A percentile compares a stretch with the other conserved stretches of the same genome.
These are phyloP conservation scores for Physella acuta DNA, from an alignment of 1,140 invertebrate species.

Conservation along the genomic window DNA sequence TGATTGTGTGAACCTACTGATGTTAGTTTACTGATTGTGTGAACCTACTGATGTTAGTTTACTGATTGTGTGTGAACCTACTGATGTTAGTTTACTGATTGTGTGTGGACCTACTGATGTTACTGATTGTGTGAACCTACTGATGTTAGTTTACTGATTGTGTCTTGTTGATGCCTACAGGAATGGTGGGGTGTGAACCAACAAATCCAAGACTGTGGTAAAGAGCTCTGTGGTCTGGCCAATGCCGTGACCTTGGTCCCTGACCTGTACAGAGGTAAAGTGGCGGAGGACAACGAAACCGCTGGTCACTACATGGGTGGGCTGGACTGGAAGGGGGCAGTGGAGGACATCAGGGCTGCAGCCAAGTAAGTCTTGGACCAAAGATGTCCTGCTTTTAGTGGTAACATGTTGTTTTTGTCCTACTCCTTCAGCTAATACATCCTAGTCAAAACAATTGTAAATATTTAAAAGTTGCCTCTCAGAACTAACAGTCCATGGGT, in stretches of 20 bases:
- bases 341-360: constrained; percentile 49
- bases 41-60: not conserved
- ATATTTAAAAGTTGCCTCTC: no score
- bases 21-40: not conserved
- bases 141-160: not conserved
- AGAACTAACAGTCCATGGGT: no score
- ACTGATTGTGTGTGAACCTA: not conserved
- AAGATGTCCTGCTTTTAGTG: no score
- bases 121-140: no score
- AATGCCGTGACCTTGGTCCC: constrained; percentile 47
- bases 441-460: no score
- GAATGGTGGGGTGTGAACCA: constrained; percentile 58
- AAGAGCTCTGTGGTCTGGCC: constrained; percentile 33
- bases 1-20: not conserved
- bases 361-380: constrained; percentile 36
- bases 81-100: not conserved
- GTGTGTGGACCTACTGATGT: no score
- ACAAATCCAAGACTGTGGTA: constrained; percentile 49
- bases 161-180: constrained; percentile 31
- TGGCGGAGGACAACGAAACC: constrained; percentile 47
- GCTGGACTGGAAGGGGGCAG: constrained; percentile 53
- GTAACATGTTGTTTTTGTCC: no score
- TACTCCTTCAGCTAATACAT: no score
- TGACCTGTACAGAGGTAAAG: constrained; percentile 54
- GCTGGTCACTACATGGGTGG: constrained; percentile 51